phyloP scores from a whole-genome alignment of 2,797 vertebrate genomes.

The Perodicticus potto region DNA sequence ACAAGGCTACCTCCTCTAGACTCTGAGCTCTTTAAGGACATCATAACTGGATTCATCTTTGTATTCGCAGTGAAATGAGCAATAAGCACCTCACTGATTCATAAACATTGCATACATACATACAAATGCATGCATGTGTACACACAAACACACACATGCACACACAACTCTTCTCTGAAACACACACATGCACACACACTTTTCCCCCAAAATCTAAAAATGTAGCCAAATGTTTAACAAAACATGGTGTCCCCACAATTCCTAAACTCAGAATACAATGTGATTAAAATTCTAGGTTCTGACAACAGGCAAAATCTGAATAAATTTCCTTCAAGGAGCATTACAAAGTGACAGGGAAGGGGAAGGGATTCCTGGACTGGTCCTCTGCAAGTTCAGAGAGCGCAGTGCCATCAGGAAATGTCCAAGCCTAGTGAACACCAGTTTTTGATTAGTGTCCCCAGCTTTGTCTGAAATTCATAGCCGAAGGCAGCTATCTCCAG shows the following conservation, averaged over 20 bases:
- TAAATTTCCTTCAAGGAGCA: not conserved
- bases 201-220: not conserved
- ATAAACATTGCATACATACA: too few relatives aligned
- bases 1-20: not conserved
- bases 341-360: not conserved
- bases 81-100: too few relatives aligned
- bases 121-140: too few relatives aligned
- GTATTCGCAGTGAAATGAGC: not conserved
- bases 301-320: not conserved
- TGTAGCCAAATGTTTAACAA: not conserved
- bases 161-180: too few relatives aligned
- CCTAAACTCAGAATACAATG: not conserved
- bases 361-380: too few relatives aligned
- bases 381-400: not conserved
- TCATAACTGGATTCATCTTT: not conserved
- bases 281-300: not conserved
- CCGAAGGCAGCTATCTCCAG: not conserved
- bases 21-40: not conserved
- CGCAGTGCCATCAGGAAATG: not conserved
- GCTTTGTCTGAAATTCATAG: not conserved
- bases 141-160: too few relatives aligned
- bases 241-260: rapidly evolving
- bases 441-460: not conserved
- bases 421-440: not conserved
- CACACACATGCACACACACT: not conserved